Conservation (phyloP, 2,797 vertebrate species). For the Selene dorsalis region DNA sequence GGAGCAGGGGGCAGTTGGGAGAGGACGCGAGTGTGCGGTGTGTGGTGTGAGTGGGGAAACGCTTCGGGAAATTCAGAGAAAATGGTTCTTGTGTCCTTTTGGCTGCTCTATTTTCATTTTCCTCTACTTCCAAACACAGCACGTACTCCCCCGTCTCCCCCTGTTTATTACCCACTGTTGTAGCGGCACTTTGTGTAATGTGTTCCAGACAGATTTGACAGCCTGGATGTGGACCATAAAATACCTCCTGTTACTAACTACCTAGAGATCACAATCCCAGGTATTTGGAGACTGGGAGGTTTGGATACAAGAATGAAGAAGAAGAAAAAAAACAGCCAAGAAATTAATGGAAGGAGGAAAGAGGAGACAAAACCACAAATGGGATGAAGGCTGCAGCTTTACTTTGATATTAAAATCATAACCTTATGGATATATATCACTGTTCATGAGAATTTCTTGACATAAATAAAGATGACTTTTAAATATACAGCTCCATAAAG, state of each 20-base stretch:
- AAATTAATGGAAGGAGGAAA: constrained; percentile 12
- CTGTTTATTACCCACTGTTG: constrained; percentile 72
- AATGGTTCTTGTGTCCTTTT: constrained; percentile 65
- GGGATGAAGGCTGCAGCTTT: constrained; percentile 32
- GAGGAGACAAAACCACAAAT: constrained; percentile 13
- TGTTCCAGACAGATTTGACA: constrained; percentile 70
- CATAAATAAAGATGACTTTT: constrained; percentile 23
- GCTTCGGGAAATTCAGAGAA: constrained; percentile 60
- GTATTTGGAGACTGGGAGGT: constrained; percentile 38
- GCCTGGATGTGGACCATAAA: constrained; percentile 65
- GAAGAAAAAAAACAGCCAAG: background rate
- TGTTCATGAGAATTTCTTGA: background rate
- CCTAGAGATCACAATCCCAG: constrained; percentile 49
- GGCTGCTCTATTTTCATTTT: constrained; percentile 68
- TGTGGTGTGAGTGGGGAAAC: constrained; percentile 34
- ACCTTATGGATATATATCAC: constrained; percentile 14
- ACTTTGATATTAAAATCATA: constrained; percentile 33
- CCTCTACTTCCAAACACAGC: constrained; percentile 51
- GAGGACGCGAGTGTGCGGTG: constrained; percentile 21
- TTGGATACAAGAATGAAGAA: constrained; percentile 20
- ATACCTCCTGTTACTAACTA: constrained; percentile 58
- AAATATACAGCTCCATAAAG: constrained; percentile 14
- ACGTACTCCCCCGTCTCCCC: constrained; percentile 47
- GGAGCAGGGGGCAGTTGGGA: constrained; percentile 20
- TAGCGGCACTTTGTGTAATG: constrained; percentile 70